These are phyloP conservation scores for Echinometra lucunter DNA, from an alignment of 53 echinoderm and acorn worm genomes.

Conservation along the genomic window DNA sequence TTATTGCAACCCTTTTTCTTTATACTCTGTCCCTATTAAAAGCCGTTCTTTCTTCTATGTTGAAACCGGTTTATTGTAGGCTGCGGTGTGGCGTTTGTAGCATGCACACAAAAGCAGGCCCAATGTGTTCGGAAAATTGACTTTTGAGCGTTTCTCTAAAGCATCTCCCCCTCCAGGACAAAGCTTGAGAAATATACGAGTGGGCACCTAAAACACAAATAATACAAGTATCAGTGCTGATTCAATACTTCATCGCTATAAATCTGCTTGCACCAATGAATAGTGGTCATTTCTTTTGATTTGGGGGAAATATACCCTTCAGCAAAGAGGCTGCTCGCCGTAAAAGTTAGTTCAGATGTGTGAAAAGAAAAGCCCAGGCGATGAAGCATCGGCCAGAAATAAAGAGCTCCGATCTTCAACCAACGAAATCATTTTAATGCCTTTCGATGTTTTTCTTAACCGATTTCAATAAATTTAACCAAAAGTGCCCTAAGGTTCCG, in stretches of 20 bases:
- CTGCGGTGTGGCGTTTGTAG: conserved; percentile 65
- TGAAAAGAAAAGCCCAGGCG: conserved; percentile 36
- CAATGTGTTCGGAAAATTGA: conserved; percentile 65
- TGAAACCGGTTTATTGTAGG: conserved; percentile 2
- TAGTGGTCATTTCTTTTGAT: conserved; percentile 60
- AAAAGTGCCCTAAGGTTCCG: conserved; percentile 55
- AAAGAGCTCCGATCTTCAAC: conserved; percentile 35
- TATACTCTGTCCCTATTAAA: conserved; percentile 48
- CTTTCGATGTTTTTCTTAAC: conserved; percentile 16
- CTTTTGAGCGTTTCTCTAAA: conserved; percentile 64
- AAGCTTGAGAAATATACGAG: conserved; percentile 53
- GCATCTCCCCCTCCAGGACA: conserved; percentile 42
- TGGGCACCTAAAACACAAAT: conserved; percentile 66
- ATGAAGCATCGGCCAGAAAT: conserved; percentile 38
- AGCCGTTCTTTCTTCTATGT: conserved; percentile 31
- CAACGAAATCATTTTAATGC: conserved; percentile 26
- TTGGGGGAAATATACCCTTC: conserved; percentile 45
- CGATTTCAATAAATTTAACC: conserved; percentile 50
- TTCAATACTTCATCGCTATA: conserved; percentile 48
- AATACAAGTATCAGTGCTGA: conserved; percentile 68
- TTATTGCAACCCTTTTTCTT: conserved; percentile 57
- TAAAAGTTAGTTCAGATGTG: conserved; percentile 62
- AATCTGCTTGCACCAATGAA: conserved; percentile 36
- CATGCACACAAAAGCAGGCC: conserved; percentile 56
- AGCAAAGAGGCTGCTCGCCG: conserved; percentile 31